Evolutionary conservation across 2,888 invertebrate genomes (phyloP), one percentile per base, ranked within the genome.

Genomic region (Stenolophus ochropezus): DNA sequence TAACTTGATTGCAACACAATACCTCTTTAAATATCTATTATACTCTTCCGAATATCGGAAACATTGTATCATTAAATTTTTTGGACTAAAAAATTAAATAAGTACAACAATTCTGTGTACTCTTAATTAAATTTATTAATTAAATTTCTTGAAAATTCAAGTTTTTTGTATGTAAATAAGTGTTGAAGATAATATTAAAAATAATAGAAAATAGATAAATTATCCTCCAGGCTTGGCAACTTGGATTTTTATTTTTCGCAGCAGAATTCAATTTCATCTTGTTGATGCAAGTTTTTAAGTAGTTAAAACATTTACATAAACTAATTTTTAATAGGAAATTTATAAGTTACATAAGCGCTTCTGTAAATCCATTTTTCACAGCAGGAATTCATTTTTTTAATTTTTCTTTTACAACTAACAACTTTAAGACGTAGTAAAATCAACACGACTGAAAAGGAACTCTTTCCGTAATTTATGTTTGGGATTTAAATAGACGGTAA

Each of bases 351-450:
- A 21, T 25, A 23, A 25, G 25, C 25, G 25, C 61, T 25, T 25
- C 18, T 69, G 33, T 69, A 69, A 69, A 69, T 69, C 42, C 69
- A 69, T 69, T 69, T 69, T 69, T 69, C 69, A 69, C 42, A 42
- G 69, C 69, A 21, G 65, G 14, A 18, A 69, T 42, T 42, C 69
- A 42, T 69, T 69, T 69, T 69, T 69, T 69, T 42, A 69, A 69
- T 69, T 69, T n/a, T 69, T 69, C 69, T 69, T 65, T 69, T 69
- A 69, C 69, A 69, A 69, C 69, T 69, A 69, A 69, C 69, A 69
- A 69, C 42, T 69, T 69, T 69, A 69, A 69, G 69, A 69, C 42
- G 69, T 69, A 69, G 69, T 69, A 69, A 69, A 69, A 69, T 69
- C 69, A 69, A 69, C 69, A 69, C 42, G 47, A 27, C 69, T 69